Conservation (phyloP, 2,113 vertebrate genomes). For the Rhinolophus ferrumequinum region DNA sequence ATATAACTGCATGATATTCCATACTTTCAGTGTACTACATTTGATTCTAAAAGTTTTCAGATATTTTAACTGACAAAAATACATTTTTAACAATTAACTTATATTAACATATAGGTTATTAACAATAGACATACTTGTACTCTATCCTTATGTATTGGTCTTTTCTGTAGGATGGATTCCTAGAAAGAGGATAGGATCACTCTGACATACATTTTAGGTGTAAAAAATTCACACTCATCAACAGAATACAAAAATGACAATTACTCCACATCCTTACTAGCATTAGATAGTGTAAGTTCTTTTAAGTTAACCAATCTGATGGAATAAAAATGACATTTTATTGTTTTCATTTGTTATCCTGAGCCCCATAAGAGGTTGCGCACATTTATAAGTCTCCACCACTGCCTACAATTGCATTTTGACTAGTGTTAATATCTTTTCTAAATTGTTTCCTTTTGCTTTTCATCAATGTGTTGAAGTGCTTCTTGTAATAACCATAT, state of each 20-base stretch:
- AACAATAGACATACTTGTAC: neutral
- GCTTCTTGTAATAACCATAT: neutral
- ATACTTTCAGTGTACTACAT: neutral
- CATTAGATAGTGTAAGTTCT: neutral
- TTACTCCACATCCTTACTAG: neutral
- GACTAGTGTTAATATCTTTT: neutral
- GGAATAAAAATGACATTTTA: neutral
- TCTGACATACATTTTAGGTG: neutral
- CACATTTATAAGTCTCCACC: neutral
- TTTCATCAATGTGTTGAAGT: neutral
- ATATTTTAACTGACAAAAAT: conserved; percentile 21
- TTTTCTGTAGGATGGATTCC: neutral
- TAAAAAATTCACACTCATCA: neutral
- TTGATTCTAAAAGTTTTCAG: neutral
- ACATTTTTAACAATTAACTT: neutral
- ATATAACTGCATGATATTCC: neutral
- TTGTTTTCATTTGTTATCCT: neutral
- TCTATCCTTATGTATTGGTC: neutral
- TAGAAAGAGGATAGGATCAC: neutral
- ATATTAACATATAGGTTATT: neutral
- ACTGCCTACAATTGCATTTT: neutral
- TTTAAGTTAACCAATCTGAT: neutral
- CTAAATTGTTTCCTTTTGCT: neutral
- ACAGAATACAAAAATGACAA: neutral
- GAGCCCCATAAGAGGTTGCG: neutral